These are phyloP conservation scores for Origma solitaria DNA, from an alignment of 2,113 vertebrate genomes.

Conservation along the genomic window DNA sequence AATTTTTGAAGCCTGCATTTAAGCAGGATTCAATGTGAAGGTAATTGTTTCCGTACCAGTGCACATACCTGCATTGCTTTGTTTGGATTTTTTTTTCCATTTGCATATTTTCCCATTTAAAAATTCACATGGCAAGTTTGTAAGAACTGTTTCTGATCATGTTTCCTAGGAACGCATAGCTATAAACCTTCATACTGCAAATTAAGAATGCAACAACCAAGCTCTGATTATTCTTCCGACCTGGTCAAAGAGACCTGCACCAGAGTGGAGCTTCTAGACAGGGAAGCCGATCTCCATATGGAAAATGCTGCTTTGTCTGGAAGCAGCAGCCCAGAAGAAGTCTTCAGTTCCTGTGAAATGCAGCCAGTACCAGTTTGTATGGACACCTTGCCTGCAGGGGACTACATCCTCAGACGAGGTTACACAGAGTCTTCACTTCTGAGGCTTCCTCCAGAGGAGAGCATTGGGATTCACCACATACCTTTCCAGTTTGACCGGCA, in stretches of 20 bases:
- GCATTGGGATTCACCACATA: background rate
- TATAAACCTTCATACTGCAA: background rate
- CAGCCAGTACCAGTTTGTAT: background rate
- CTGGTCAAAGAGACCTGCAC: background rate
- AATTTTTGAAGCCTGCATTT: background rate
- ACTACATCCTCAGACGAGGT: background rate
- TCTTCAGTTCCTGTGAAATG: background rate
- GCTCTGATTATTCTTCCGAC: background rate
- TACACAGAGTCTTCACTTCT: background rate
- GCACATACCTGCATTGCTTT: background rate
- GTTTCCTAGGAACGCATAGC: background rate
- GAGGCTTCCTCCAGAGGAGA: slow-evolving; percentile 47
- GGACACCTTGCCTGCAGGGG: background rate
- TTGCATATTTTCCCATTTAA: background rate
- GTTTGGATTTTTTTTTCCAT: background rate
- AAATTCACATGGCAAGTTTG: background rate
- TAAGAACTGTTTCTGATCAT: background rate
- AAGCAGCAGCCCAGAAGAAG: background rate
- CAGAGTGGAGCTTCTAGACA: background rate
- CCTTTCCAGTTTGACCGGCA: slow-evolving; percentile 82
- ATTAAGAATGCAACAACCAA: slow-evolving; percentile 32
- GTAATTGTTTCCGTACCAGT: background rate
- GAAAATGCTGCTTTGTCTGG: background rate
- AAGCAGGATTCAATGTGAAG: background rate
- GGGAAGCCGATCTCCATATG: background rate